phyloP scores from a whole-genome alignment of 2,797 vertebrate species.

The Setipinna tenuifilis region DNA sequence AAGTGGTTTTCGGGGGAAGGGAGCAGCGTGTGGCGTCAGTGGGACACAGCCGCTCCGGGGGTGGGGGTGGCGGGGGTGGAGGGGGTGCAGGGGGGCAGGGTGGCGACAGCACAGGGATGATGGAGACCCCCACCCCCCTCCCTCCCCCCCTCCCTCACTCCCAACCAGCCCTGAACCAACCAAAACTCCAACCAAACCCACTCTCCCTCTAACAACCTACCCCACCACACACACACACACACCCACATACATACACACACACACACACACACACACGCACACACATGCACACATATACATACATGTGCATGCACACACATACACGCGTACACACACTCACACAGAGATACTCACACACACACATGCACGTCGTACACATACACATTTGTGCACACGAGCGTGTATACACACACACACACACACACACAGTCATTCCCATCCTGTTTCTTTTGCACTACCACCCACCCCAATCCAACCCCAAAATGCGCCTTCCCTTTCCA shows the following conservation, averaged over 20 bases:
- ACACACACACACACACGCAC: too few relatives aligned
- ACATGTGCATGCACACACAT: too few relatives aligned
- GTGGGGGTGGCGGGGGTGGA: too few relatives aligned
- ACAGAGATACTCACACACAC: too few relatives aligned
- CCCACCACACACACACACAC: too few relatives aligned
- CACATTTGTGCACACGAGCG: too few relatives aligned
- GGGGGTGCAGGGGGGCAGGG: conserved; percentile 40
- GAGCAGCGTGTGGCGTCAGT: conserved; percentile 81
- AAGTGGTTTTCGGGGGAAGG: conserved; percentile 83
- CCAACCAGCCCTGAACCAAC: not conserved
- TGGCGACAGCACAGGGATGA: conserved; percentile 62
- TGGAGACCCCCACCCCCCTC: conserved; percentile 47
- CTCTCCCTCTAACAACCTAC: not conserved
- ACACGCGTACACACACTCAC: too few relatives aligned
- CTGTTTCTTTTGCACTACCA: not conserved
- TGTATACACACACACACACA: conserved; percentile 4
- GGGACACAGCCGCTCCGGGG: conserved; percentile 66
- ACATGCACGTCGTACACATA: too few relatives aligned
- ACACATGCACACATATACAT: too few relatives aligned
- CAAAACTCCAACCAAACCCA: conserved; percentile 1
- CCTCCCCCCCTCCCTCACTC: conserved; percentile 51
- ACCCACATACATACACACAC: too few relatives aligned
- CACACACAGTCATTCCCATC: not conserved
- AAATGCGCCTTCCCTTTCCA: conserved; percentile 5
- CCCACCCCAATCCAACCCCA: conserved; percentile 8